A percentile compares a stretch with the other conserved stretches of the same genome.
Conservation (phyloP, 2,888 invertebrate genomes). For the Chrysina gloriosa region DNA sequence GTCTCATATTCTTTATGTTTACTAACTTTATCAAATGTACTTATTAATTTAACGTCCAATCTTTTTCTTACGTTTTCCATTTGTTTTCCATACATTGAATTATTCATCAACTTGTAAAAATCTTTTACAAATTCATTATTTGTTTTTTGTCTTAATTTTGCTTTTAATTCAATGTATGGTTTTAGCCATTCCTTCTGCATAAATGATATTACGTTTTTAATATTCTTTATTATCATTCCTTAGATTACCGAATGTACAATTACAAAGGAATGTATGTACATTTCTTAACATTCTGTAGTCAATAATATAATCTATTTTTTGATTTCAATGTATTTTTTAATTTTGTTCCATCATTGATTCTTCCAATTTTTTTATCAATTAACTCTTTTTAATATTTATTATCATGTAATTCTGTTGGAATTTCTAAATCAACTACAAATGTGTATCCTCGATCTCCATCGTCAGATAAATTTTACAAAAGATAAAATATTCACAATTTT, state of each 20-base stretch:
- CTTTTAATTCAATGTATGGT: slow-evolving; percentile 61
- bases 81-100: slow-evolving; percentile 57
- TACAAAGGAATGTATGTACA: too few relatives aligned
- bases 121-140: slow-evolving; percentile 37
- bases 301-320: slow-evolving; percentile 49
- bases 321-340: slow-evolving; percentile 15
- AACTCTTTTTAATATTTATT: not conserved
- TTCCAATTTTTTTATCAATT: slow-evolving; percentile 8
- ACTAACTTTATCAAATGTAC: slow-evolving; percentile 49
- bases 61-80: slow-evolving; percentile 62
- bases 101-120: slow-evolving; percentile 52
- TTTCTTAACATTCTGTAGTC: slow-evolving; percentile 54
- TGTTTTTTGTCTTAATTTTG: slow-evolving; percentile 46
- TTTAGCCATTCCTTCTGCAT: slow-evolving; percentile 59
- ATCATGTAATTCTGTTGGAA: slow-evolving; percentile 2
- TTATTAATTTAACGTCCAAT: slow-evolving; percentile 53
- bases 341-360: slow-evolving; percentile 16
- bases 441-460: slow-evolving; percentile 5
- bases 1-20: slow-evolving; percentile 57
- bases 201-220: slow-evolving; percentile 58
- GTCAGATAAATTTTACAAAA: too few relatives aligned
- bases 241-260: too few relatives aligned
- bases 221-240: slow-evolving; percentile 53
- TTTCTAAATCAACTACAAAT: slow-evolving; percentile 25
- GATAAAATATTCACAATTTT: not conserved